Conservation (phyloP, 1,140 invertebrate species). For the Aplysia californica region DNA sequence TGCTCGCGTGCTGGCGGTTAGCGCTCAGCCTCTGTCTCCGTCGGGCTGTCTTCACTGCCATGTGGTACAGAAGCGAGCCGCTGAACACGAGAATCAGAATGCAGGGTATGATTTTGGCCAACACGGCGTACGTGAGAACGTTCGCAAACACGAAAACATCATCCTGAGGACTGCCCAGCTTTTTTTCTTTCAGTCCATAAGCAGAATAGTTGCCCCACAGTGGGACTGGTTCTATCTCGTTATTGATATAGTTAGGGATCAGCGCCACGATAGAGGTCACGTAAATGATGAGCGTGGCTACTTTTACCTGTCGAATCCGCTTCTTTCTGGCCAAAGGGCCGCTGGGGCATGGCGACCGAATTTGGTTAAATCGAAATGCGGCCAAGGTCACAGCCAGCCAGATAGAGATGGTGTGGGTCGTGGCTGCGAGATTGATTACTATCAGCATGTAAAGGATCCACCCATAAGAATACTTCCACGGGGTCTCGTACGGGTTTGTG, state of each 20-base stretch:
- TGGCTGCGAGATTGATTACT: constrained; percentile 76
- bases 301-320: constrained; percentile 72
- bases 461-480: constrained; percentile 47
- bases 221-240: constrained; percentile 41
- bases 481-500: constrained; percentile 35
- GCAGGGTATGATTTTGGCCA: constrained; percentile 69
- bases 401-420: constrained; percentile 93
- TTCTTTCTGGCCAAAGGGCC: constrained; percentile 83
- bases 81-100: constrained; percentile 68
- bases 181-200: constrained; percentile 66
- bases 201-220: constrained; percentile 36
- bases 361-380: constrained; percentile 76
- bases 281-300: constrained; percentile 79
- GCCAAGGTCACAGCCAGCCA: constrained; percentile 92
- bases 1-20: constrained; percentile 75
- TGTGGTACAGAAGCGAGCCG: constrained; percentile 68
- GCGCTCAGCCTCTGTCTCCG: constrained; percentile 54
- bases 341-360: constrained; percentile 75
- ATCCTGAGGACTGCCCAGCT: constrained; percentile 50
- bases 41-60: constrained; percentile 62
- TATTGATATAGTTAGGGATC: constrained; percentile 79
- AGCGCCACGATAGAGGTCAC: constrained; percentile 80
- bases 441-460: constrained; percentile 60
- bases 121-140: constrained; percentile 57
- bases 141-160: constrained; percentile 48